phyloP scores from a whole-genome alignment of 1,140 invertebrate species.

The Micrasema longulum region DNA sequence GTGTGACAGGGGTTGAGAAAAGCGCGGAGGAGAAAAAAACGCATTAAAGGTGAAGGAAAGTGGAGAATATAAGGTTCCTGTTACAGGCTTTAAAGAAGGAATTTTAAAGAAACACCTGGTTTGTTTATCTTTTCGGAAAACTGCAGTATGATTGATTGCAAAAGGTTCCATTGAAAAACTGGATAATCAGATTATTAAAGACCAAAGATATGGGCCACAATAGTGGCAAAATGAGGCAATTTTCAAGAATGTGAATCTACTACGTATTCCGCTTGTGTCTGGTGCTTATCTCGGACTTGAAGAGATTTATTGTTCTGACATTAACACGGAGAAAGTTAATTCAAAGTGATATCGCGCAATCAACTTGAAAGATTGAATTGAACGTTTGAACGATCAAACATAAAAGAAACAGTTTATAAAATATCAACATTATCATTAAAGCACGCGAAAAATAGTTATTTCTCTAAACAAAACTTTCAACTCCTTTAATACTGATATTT shows the following conservation, averaged over 20 bases:
- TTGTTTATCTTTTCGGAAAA: neutral
- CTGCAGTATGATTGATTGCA: constrained; percentile 28
- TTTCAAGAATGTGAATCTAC: neutral
- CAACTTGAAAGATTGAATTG: neutral
- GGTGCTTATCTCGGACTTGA: neutral
- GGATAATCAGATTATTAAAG: neutral
- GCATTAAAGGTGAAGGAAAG: constrained; percentile 14
- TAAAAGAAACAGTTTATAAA: no score
- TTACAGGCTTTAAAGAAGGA: neutral
- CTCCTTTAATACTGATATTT: neutral
- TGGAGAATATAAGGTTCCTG: constrained; percentile 4
- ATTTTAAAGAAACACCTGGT: constrained; percentile 7
- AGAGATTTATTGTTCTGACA: neutral
- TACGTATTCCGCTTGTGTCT: no score
- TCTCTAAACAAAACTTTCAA: neutral
- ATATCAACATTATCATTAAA: no score
- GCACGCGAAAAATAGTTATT: neutral
- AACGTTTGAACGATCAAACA: no score
- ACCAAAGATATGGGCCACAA: constrained; percentile 26
- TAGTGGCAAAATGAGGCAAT: constrained; percentile 6
- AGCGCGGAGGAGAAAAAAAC: constrained; percentile 3
- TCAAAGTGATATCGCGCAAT: neutral
- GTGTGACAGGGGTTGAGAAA: constrained; percentile 9
- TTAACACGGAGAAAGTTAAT: neutral
- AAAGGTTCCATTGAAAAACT: constrained; percentile 3